These are phyloP conservation scores for Nematopogon swammerdamellus DNA, from an alignment of 2,888 invertebrate species.

Conservation along the genomic window DNA sequence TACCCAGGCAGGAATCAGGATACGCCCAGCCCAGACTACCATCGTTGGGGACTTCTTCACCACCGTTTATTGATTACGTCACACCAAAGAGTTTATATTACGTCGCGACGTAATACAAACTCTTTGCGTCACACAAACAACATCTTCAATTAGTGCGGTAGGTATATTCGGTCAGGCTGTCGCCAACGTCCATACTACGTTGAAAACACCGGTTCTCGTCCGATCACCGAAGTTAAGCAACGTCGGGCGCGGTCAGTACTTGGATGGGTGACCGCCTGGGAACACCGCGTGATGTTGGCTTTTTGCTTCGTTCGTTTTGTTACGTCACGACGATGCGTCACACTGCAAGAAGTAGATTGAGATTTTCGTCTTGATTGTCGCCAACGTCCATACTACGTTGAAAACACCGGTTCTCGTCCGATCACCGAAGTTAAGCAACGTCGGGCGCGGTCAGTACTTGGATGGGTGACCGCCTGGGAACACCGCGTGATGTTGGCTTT, in stretches of 20 bases:
- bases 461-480: constrained; percentile 12
- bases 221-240: constrained; percentile 14
- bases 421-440: constrained; percentile 10
- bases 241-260: constrained; percentile 16
- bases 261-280: constrained; percentile 17
- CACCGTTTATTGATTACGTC: too few species aligned
- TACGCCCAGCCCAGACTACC: too few species aligned
- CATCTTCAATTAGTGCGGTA: too few species aligned
- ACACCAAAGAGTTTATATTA: too few species aligned
- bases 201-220: constrained; percentile 12
- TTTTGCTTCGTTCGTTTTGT: constrained; percentile 8
- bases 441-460: constrained; percentile 5
- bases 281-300: constrained; percentile 15
- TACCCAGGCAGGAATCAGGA: too few species aligned
- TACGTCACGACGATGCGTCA: too few species aligned
- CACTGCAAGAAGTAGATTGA: too few species aligned
- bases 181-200: constrained; percentile 10
- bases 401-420: constrained; percentile 11
- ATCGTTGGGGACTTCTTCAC: too few species aligned
- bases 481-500: constrained; percentile 10
- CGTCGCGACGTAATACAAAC: too few species aligned
- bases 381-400: constrained; percentile 11
- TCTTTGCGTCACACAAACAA: too few species aligned
- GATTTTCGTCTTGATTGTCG: too few species aligned
- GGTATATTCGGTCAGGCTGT: too few species aligned